Base-by-base conservation (phyloP, 2,797 vertebrate genomes). In the Cossypha caffra region DNA sequence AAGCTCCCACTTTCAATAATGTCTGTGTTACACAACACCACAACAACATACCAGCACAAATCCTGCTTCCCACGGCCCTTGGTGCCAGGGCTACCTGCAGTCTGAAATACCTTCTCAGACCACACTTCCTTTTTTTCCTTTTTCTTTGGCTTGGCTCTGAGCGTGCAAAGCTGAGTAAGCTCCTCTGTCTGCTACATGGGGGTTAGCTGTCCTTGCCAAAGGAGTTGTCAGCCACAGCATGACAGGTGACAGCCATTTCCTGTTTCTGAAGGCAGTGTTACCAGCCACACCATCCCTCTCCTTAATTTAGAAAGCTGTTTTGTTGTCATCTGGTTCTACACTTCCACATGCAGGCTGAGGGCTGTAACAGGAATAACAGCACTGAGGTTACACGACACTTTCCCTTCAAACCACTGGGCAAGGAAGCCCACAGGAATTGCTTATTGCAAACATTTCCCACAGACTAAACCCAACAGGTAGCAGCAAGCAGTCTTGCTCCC, bases 1-100 rank as follows among this genome's bases (percentile, higher is more conserved):
- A 43, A 92, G 67, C 83, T 91, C 63, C 83, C 3, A 8, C 71
- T 86, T 82, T 76, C 74, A 67, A 5, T 79, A 77, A 68, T 1
- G 20, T 50, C 67, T 59, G 43, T 57, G 16, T 97, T 96, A 47
- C 72, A 25, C 84, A 97, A 95, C 40, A 26, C 18, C 3, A 2
- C 45, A 75, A 66, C 71, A 42, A 66, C 71, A 43, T 3, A 23
- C 28, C 2, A 1, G 42, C 83, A 43, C 9, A 10, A 85, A 71
- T 38, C 55, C 68, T 61, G 61, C 87, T 91, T 92, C 87, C 92
- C 95, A 95, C 33, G 0, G 77, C 38, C 35, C 61, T 55, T 4
- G 0, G 29, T 54, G 66, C 74, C 71, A 83, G 23, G 29, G 48
- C 74, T 68, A 31, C 48, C 43, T 0, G 1, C 73, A 52, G 47